Conservation (phyloP, 2,888 invertebrate genomes). For the Drosophila subsilvestris region DNA sequence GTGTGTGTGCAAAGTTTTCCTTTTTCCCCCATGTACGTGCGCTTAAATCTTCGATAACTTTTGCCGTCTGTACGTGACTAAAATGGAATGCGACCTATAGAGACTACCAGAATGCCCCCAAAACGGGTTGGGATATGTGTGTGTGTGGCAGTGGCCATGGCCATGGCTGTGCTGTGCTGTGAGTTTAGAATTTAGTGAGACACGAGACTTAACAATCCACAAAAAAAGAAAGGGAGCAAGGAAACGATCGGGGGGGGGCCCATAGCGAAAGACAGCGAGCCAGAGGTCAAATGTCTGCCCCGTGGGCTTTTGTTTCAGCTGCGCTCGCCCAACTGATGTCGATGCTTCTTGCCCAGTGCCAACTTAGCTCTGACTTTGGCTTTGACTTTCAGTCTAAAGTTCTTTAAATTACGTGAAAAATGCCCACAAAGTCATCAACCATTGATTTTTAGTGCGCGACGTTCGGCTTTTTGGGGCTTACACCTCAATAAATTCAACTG, state of each 20-base stretch:
- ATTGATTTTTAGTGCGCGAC: conserved; percentile 65
- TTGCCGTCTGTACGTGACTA: conserved; percentile 71
- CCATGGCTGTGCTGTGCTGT: not conserved
- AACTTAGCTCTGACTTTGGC: conserved; percentile 1
- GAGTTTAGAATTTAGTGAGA: conserved; percentile 29
- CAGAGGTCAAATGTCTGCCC: conserved; percentile 27
- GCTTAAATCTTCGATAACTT: conserved; percentile 79
- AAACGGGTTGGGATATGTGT: conserved; percentile 27
- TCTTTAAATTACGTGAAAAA: conserved; percentile 65
- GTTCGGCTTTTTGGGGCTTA: not conserved
- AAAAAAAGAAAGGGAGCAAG: not conserved
- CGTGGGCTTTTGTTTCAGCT: not conserved
- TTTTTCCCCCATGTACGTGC: conserved; percentile 67
- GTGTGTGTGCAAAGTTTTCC: conserved; percentile 33
- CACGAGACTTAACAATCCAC: not conserved
- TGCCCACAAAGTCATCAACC: conserved; percentile 41
- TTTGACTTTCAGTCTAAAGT: conserved; percentile 35
- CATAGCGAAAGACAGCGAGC: not conserved
- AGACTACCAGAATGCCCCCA: conserved; percentile 45
- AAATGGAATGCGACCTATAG: conserved; percentile 67
- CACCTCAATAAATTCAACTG: conserved; percentile 8
- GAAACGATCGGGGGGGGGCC: not conserved
- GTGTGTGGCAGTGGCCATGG: not conserved
- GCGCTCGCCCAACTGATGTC: not conserved
- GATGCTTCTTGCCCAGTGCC: not conserved